Base-by-base conservation (phyloP, 2,113 vertebrate genomes). In the Mobula birostris region DNA sequence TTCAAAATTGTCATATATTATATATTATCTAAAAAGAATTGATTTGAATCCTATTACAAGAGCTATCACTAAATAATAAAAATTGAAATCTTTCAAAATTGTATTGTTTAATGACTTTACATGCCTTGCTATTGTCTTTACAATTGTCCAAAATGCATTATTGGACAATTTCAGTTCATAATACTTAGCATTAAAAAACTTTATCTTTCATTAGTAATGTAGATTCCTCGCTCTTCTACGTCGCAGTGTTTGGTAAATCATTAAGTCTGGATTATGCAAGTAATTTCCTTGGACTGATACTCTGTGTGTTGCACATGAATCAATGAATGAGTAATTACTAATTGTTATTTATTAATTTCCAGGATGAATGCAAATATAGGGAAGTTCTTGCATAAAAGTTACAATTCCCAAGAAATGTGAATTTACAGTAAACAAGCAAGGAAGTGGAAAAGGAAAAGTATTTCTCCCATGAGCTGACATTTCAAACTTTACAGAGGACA, bases 361-460 rank as follows among this genome's bases (percentile, higher is more conserved):
- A 97, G 36, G 98, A 98, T 4, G 98, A 99, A 95, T 99, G 98
- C 97, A 98, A 98, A 96, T 99, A 99, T 96, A 98, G 96, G 99
- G 96, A 98, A 96, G 7, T 95, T 99, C 95, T 97, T 99, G 95
- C 96, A 98, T 24, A 99, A 99, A 95, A 98, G 99, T 96, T 99
- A 99, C 97, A 99, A 99, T 0, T 98, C 98, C 2, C 99, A 99
- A 0, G 98, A 99, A 96, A 99, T 98, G 40, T 96, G 96, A 77
- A 94, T 95, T 63, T 97, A 99, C 96, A 95, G 94, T 99, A 95
- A 99, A 98, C 97, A 99, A 99, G 96, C 96, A 98, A 0, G 98
- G 98, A 95, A 97, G 97, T 77, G 96, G 98, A 96, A 97, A 97
- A 95, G 98, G 98, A 96, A 98, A 96, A 96, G 97, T 94, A 98